Base-by-base conservation (phyloP, 2,113 vertebrate species). In the Cavia aperea region DNA sequence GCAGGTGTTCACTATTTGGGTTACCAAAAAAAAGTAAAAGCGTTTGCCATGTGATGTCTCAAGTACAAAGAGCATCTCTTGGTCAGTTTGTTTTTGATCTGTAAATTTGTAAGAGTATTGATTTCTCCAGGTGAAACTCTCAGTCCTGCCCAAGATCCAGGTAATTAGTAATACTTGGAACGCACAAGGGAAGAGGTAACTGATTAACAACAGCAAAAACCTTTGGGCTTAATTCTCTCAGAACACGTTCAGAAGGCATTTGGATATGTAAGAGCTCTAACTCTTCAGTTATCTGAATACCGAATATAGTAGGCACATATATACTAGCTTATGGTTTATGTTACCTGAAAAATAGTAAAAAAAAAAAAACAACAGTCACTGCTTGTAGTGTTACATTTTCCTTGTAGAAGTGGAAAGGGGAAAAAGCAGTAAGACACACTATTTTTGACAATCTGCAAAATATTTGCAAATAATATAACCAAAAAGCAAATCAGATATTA, bases 391-490 rank as follows among this genome's bases (percentile, higher is more conserved):
- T 23, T 85, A 13, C 6, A 49, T 19, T 92, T 81, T 88, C 60
- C 33, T 89, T 36, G 90, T 21, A 31, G n/a, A 81, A 6, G 77
- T 36, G 12, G 24, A 16, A 21, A 33, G 39, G 3, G 39, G 6
- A 12, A 33, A 21, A 72, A 18, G 46, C 46, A 86, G 7, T 33
- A 77, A 70, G 21, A 70, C 58, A 68, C 4, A 26, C 15, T n/a
- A 62, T 73, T 86, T 93, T 83, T 23, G 81, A 58, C 24, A 54
- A 36, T 60, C 63, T 54, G 5, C 46, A 81, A 72, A 65, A 39
- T 78, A 94, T 26, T 7, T 90, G 51, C 70, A 87, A 86, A 68
- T 84, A 89, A 92, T 39, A 43, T 70, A 86, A 79, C 15, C 81
- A 12, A 26, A 65, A 81, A 82, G 56, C 54, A 60, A 91, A 24